These are phyloP conservation scores for Acinonyx jubatus DNA, from an alignment of 2,113 vertebrate genomes.

Conservation along the genomic window DNA sequence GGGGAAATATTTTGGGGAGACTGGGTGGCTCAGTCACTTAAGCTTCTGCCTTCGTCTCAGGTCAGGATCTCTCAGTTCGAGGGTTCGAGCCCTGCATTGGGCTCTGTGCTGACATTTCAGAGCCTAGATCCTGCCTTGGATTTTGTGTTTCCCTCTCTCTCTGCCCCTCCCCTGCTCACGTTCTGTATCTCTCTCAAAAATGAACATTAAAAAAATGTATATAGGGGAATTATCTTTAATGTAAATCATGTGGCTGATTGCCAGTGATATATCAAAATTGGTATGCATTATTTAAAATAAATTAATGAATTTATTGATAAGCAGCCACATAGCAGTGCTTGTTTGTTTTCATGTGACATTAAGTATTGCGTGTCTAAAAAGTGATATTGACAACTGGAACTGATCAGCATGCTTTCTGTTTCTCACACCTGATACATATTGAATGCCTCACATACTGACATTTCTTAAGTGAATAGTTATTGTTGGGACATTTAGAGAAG, in stretches of 20 bases:
- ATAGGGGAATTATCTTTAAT: background rate
- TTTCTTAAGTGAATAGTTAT: background rate
- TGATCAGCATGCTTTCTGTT: conserved; percentile 25
- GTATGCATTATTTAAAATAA: conserved; percentile 23
- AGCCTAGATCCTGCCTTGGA: too few relatives aligned
- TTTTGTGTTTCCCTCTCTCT: too few relatives aligned
- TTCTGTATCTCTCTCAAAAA: too few relatives aligned
- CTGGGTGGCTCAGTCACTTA: too few relatives aligned
- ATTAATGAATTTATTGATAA: conserved; percentile 36
- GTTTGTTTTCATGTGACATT: conserved; percentile 40
- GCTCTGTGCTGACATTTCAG: too few relatives aligned
- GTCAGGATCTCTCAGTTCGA: too few relatives aligned
- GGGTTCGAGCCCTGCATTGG: too few relatives aligned
- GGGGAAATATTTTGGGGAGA: background rate
- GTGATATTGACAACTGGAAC: background rate
- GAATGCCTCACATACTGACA: conserved; percentile 13
- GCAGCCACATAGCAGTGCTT: background rate
- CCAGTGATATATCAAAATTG: conserved; percentile 32
- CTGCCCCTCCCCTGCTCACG: too few relatives aligned
- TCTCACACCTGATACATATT: conserved; percentile 2
- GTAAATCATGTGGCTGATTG: background rate
- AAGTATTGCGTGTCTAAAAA: conserved; percentile 56
- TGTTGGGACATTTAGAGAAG: background rate
- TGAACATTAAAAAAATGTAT: background rate
- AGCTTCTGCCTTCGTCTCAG: too few relatives aligned